Percentiles rank a stretch among this genome's conserved stretches.
Evolutionary conservation across 2,888 invertebrate genomes (phyloP).

Genomic region (Heliothis peltigera): DNA sequence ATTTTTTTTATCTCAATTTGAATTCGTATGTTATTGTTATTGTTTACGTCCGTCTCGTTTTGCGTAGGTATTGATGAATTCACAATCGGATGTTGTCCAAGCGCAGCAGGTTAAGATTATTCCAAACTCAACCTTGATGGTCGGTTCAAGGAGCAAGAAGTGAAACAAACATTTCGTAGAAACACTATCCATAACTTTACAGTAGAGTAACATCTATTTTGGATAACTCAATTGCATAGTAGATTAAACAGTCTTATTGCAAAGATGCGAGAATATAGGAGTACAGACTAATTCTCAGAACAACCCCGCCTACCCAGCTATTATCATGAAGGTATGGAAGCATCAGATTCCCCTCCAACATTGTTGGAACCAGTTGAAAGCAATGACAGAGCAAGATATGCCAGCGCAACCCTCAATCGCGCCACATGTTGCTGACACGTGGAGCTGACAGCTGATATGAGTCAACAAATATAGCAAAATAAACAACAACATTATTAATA

Average conservation of each 20-base stretch:
- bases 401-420: constrained; percentile 25
- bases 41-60: not conserved
- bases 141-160: not conserved
- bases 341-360: not conserved
- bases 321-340: not conserved
- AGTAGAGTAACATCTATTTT: no score
- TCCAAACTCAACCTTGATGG: no score
- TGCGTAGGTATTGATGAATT: not conserved
- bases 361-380: constrained; percentile 19
- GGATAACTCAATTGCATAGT: no score
- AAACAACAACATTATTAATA: constrained; percentile 24
- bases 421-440: constrained; percentile 44
- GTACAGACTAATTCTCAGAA: no score
- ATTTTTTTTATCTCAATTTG: not conserved
- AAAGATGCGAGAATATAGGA: no score
- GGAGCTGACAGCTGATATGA: constrained; percentile 44
- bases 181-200: no score
- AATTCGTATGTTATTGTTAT: constrained; percentile 4
- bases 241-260: no score
- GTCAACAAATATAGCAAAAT: constrained; percentile 37
- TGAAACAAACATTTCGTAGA: no score
- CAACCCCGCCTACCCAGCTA: no score
- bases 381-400: constrained; percentile 27
- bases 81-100: constrained; percentile 21
- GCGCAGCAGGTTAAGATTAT: constrained; percentile 14